Base-by-base conservation (phyloP, 2,797 vertebrate species). In the Pelobates cultripes region DNA sequence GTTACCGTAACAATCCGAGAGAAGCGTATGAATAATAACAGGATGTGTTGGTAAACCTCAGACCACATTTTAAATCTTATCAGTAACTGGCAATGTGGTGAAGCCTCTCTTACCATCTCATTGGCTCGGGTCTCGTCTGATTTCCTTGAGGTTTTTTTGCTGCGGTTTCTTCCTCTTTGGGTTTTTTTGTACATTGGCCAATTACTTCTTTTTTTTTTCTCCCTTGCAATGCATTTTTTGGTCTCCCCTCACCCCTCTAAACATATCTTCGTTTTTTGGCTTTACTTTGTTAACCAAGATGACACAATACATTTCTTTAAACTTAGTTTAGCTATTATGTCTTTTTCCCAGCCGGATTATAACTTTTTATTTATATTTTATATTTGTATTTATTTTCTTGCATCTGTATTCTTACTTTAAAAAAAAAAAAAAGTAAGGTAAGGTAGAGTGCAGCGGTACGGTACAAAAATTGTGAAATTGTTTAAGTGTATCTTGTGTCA, bases 21-120 rank as follows among this genome's bases (percentile, higher is more conserved):
- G 28, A 73, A 70, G 55, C 28, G 69, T 4, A 53, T 8, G 71
- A 75, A 70, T 70, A 63, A 75, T 78, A 83, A 78, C 81, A 83
- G 81, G 81, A 83, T 83, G 81, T 68, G 71, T 79, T 78, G 81
- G 81, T 74, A 55, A 79, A 83, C 81, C 81, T 78, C 81, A 79
- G 77, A 83, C 76, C 81, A 14, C 81, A 78, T 43, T 69, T 40
- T 69, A 74, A 70, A 78, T 78, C 81, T 83, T 83, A 83, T 83
- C 81, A 79, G 15, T 55, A 47, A 12, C 77, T 79, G 81, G 81
- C 81, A 78, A 64, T 15, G 71, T 43, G 66, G 60, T 17, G 8
- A 43, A 0, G 55, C 7, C 70, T 73, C 70, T 7, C 70, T 78
- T 51, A 75, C 53, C 72, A 64, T 83, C 81, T 75, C 71, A 70